Base-by-base conservation (phyloP, 2,888 invertebrate genomes). In the Acanthosepion pharaonis region DNA sequence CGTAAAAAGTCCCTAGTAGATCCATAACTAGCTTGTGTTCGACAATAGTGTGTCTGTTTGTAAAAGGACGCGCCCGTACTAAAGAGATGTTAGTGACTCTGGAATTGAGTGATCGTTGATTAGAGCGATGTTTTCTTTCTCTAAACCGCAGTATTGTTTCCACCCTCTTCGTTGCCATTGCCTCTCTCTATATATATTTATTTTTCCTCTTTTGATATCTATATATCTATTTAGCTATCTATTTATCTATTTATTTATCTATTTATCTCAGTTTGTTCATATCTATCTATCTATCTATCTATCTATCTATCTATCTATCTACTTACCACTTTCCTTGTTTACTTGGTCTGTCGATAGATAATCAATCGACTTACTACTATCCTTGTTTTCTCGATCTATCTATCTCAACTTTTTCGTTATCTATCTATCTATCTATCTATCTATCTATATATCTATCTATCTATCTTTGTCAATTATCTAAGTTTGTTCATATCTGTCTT, bases 11-110 rank as follows among this genome's bases (percentile, higher is more conserved):
- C 78, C 78, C 28, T n/a, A n/a, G 78, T 78, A 78, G n/a, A 78
- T 78, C 78, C 78, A 78, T 78, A 78, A 78, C 78, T n/a, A 78
- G 78, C 78, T 78, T 78, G 78, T 78, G n/a, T 78, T n/a, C 78
- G 78, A 78, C 78, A 78, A 78, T 78, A n/a, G 78, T n/a, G 78
- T 9, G 78, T n/a, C 78, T 28, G 78, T n/a, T 59, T 59, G 59
- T n/a, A 78, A 78, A 78, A n/a, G 78, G 78, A 78, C 78, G 78
- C 78, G 1, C 9, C 28, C 78, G 9, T 78, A 78, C 78, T 78
- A 78, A 78, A 78, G n/a, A n/a, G 78, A 78, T 78, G 28, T 78
- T 78, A 78, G 78, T 78, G 78, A 78, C 78, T 78, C 78, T 78
- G 78, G n/a, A n/a, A 3, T 28, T 28, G 78, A 78, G n/a, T 28